Conservation (phyloP, 2,113 vertebrate species). For the Cisticola juncidis region DNA sequence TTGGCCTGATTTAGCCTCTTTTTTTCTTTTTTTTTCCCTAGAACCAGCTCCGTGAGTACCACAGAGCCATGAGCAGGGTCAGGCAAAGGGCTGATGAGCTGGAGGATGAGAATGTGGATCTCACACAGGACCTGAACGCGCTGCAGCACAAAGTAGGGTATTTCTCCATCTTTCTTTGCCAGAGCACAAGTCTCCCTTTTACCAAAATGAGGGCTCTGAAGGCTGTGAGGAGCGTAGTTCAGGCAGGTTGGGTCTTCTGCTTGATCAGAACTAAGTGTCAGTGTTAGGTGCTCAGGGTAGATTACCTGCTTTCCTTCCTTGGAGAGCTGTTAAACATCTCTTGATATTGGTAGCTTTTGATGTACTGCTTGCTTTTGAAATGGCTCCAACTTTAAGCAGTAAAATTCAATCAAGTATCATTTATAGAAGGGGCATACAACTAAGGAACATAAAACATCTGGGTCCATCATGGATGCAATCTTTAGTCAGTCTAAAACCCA, state of each 20-base stretch:
- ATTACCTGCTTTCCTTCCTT: not conserved
- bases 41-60: constrained; percentile 78
- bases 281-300: not conserved
- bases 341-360: not conserved
- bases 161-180: not conserved
- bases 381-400: not conserved
- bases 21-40: not conserved
- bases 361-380: not conserved
- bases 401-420: not conserved
- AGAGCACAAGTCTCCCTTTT: not conserved
- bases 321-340: not conserved
- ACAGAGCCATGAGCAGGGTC: constrained; percentile 60
- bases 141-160: constrained; percentile 80
- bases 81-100: constrained; percentile 72
- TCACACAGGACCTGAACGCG: constrained; percentile 69
- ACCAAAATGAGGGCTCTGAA: not conserved
- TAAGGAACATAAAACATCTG: not conserved
- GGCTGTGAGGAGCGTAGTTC: not conserved
- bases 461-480: rapidly evolving
- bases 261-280: not conserved
- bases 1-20: not conserved
- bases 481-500: not conserved
- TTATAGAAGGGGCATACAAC: not conserved
- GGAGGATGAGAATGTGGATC: constrained; percentile 75
- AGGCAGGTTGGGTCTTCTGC: not conserved